Evolutionary conservation across 1,140 invertebrate genomes (phyloP), one percentile per base, ranked within the genome.

Genomic region (Tribolium madens): DNA sequence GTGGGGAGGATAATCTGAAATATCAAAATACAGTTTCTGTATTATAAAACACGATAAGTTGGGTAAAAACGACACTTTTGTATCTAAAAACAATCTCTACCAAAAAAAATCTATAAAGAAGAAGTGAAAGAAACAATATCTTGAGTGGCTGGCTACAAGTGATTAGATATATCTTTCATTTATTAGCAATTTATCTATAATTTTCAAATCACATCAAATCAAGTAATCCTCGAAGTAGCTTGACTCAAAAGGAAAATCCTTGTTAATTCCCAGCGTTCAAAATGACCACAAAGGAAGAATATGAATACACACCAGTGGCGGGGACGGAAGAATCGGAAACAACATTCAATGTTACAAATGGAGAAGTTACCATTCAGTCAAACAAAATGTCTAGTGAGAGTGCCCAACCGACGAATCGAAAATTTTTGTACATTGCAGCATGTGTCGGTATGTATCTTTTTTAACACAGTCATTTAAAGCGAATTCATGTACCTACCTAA

Each of bases 381-480:
- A 14, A 36, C 6, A 70, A 15, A 18, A 77, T 76, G 57, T 12
- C 46, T 53, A 60, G 48, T 53, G 53, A 42, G 12, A 76, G 18
- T 33, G 33, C 9, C 9, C 48, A 14, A 53, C 46, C 69, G 2
- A 50, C 48, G 5, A 78, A 69, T 17, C 71, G 78, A 46, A 76
- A 73, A 47, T 82, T 82, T 72, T 64, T 82, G 21, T 82, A 82
- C 42, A 48, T 79, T 36, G 78, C 81, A 9, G 81, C 79, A 33
- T 80, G 79, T 74, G 76, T 76, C 73, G 80, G 80, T 81, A 17
- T 18, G 76, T 70, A 47, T 12, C 18, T 46, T 78, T 68, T 26
- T 64, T n/a, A n/a, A n/a, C n/a, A n/a, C n/a, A n/a, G 2, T n/a
- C 48, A 17, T 36, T n/a, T n/a, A n/a, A n/a, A n/a, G n/a, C n/a